Base-by-base conservation (phyloP, 2,797 vertebrate species). In the Onychomys leucogaster region DNA sequence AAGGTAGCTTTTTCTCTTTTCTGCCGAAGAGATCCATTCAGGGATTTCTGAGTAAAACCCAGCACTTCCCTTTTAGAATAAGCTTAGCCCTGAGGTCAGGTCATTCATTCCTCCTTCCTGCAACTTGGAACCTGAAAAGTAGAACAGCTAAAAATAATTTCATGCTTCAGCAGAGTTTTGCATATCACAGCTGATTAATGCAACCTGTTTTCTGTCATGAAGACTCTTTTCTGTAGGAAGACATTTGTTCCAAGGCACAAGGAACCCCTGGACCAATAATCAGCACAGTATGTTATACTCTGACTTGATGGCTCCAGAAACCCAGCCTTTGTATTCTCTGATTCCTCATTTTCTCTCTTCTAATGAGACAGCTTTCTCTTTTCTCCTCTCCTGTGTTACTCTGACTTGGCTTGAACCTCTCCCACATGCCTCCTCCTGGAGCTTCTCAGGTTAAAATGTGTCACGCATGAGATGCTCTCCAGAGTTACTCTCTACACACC, bases 141-240 rank as follows among this genome's bases (percentile, higher is more conserved):
- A 32, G 9, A 65, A 29, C 61, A 52, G 41, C 9, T 67, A 27
- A 37, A 37, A 94, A 10, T 37, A 46, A 75, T 13, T 41, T 41
- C 13, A 37, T 12, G 6, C 19, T 9, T 92, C n/a, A 23, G 23
- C 34, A 94, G n/a, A 52, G 6, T 49, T 93, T 73, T 88, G 21
- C 57, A 37, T 12, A 29, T n/a, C 59, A 67, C 82, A 41, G 46
- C 23, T 27, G n/a, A 25, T 76, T 27, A 85, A 32, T 13, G 16
- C 37, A 81, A 2, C 9, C 12, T 29, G 61, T n/a, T 92, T 69
- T 32, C 29, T 75, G 89, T 81, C 57, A 75, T 23, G 23, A 95
- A 83, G 37, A 89, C 37, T 84, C 21, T 96, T 86, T 89, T n/a
- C 46, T 55, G 13, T n/a, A 9, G n/a, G 37, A 49, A 91, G 89